Evolutionary conservation across 1,140 invertebrate genomes (phyloP).

Genomic region (Triops cancriformis): DNA sequence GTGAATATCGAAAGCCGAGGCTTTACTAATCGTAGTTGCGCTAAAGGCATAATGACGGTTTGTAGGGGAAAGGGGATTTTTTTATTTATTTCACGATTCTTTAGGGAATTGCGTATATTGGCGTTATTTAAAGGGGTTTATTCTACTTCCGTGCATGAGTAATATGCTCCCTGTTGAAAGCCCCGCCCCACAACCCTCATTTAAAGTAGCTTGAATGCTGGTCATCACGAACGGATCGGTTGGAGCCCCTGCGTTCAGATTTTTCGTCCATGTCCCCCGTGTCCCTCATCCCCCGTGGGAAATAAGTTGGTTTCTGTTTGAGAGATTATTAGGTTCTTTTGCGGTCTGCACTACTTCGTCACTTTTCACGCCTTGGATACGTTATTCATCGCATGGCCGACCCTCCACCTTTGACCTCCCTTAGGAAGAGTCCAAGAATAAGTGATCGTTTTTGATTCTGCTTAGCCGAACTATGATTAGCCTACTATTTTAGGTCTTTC

Average conservation of each 20-base stretch:
- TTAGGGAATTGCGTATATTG: not conserved
- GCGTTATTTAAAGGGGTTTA: conserved; percentile 11
- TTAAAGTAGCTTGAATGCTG: not conserved
- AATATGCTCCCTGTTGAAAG: not conserved
- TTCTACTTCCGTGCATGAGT: not conserved
- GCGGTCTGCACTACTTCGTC: not conserved
- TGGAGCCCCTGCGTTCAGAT: not conserved
- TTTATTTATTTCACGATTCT: not conserved
- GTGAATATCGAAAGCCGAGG: not conserved
- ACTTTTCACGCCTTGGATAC: not conserved
- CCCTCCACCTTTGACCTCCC: not conserved
- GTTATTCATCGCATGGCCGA: not conserved
- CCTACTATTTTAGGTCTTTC: not conserved
- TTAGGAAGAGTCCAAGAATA: not conserved
- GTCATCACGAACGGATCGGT: not conserved
- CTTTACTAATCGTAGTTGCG: not conserved
- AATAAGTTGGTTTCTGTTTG: not conserved
- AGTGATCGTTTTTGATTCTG: not conserved
- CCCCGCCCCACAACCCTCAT: not conserved
- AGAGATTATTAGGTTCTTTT: not conserved
- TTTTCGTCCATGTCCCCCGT: not conserved
- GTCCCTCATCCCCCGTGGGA: not conserved
- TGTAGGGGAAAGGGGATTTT: not conserved
- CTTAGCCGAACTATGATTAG: not conserved
- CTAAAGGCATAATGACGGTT: not conserved